Conservation (phyloP, 2,113 vertebrate species). For the Syngnathoides biaculeatus region DNA sequence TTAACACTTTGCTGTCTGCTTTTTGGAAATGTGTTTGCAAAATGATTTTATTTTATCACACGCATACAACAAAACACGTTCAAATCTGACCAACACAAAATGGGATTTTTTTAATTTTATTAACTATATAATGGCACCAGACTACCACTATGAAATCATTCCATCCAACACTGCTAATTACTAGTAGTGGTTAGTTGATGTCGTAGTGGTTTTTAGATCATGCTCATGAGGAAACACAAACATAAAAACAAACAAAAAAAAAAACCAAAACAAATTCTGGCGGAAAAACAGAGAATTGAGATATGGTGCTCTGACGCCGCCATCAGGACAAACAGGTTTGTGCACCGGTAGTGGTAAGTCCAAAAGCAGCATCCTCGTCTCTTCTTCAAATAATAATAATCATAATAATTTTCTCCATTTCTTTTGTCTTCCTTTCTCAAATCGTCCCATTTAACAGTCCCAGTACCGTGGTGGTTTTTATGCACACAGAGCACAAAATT, state of each 20-base stretch:
- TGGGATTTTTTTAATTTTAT: slow-evolving; percentile 49
- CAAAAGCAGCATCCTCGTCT: background rate
- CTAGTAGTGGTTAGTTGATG: slow-evolving; percentile 63
- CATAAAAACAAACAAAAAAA: slow-evolving; percentile 4
- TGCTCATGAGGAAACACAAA: slow-evolving; percentile 29
- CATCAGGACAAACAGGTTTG: slow-evolving; percentile 2
- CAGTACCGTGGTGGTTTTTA: slow-evolving; percentile 55
- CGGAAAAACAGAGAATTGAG: slow-evolving; percentile 2
- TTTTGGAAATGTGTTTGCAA: background rate
- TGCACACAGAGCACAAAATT: slow-evolving; percentile 43
- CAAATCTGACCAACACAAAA: slow-evolving; percentile 35
- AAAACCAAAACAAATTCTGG: slow-evolving; percentile 10
- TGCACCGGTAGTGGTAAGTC: slow-evolving; percentile 25
- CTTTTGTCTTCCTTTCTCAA: slow-evolving; percentile 1
- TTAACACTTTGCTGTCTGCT: background rate
- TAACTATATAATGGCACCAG: slow-evolving; percentile 35
- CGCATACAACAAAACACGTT: slow-evolving; percentile 6
- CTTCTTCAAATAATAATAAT: background rate
- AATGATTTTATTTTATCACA: slow-evolving; percentile 28
- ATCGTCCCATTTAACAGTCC: slow-evolving; percentile 36
- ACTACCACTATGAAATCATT: slow-evolving; percentile 54
- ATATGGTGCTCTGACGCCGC: slow-evolving; percentile 23
- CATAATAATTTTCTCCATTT: background rate
- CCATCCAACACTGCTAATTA: slow-evolving; percentile 36
- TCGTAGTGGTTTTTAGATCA: slow-evolving; percentile 53